These are phyloP conservation scores for Callosobruchus maculatus DNA, from an alignment of 2,888 invertebrate genomes.

Conservation along the genomic window DNA sequence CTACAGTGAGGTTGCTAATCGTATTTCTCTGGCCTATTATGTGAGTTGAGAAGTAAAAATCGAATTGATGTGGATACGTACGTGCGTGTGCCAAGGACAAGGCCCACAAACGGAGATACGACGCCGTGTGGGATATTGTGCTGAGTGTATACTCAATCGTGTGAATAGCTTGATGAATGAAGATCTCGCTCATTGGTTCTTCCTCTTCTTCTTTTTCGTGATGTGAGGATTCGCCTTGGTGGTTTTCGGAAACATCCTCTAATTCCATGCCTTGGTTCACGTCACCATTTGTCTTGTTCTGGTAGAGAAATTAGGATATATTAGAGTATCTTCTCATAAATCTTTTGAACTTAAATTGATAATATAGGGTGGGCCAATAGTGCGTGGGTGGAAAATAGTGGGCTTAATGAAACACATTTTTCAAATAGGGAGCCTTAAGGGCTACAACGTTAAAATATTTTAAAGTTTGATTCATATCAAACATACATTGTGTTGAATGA, in stretches of 20 bases:
- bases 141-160: constrained; percentile 96
- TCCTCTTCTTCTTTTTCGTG: constrained; percentile 51
- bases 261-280: constrained; percentile 67
- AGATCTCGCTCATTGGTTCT: constrained; percentile 78
- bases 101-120: constrained; percentile 95
- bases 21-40: background rate
- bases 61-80: constrained; percentile 51
- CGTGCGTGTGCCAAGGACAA: constrained; percentile 93
- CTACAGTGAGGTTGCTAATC: too few species aligned
- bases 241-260: constrained; percentile 45
- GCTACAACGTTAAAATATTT: too few species aligned
- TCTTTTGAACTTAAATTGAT: too few species aligned
- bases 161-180: constrained; percentile 93
- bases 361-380: too few species aligned
- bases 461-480: too few species aligned
- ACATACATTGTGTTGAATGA: too few species aligned
- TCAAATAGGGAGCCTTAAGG: too few species aligned
- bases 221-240: constrained; percentile 27
- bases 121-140: constrained; percentile 95
- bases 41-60: too few species aligned
- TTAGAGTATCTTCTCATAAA: too few species aligned
- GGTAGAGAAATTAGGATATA: constrained; percentile 4
- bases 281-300: constrained; percentile 54
- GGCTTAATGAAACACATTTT: too few species aligned
- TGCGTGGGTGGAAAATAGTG: too few species aligned